These are phyloP conservation scores for Acestrorhynchus altus DNA, from an alignment of 2,797 vertebrate genomes.

Conservation along the genomic window DNA sequence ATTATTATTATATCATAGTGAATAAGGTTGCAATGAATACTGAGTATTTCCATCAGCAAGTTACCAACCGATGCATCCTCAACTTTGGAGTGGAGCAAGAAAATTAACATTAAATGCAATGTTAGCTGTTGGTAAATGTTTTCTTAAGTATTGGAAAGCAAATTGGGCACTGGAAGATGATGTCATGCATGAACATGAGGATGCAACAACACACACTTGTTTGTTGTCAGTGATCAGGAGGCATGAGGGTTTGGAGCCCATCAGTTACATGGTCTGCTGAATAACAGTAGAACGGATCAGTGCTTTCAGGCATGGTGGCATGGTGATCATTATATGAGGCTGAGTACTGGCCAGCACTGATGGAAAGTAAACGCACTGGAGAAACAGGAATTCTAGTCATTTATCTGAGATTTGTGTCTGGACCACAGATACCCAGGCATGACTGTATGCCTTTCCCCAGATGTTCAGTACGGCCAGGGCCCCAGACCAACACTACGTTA, in stretches of 20 bases:
- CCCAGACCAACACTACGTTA: too few species aligned
- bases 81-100: too few species aligned
- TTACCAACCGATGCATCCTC: too few species aligned
- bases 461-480: too few species aligned
- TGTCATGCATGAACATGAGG: too few species aligned
- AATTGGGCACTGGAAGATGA: neutral
- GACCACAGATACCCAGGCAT: neutral
- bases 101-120: too few species aligned
- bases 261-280: constrained; percentile 5
- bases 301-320: constrained; percentile 4
- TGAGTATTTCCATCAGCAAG: too few species aligned
- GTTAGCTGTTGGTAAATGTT: too few species aligned
- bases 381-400: constrained; percentile 22
- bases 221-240: constrained; percentile 21
- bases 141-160: too few species aligned
- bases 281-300: constrained; percentile 10
- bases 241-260: neutral
- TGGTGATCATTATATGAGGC: neutral
- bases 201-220: too few species aligned
- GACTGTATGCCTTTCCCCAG: neutral
- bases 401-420: constrained; percentile 9
- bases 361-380: neutral
- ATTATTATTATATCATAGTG: too few species aligned
- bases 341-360: neutral
- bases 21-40: too few species aligned